These are phyloP conservation scores for Eunapius fragilis DNA, from an alignment of 37 sponge, comb jelly and placozoan species.

Conservation along the genomic window DNA sequence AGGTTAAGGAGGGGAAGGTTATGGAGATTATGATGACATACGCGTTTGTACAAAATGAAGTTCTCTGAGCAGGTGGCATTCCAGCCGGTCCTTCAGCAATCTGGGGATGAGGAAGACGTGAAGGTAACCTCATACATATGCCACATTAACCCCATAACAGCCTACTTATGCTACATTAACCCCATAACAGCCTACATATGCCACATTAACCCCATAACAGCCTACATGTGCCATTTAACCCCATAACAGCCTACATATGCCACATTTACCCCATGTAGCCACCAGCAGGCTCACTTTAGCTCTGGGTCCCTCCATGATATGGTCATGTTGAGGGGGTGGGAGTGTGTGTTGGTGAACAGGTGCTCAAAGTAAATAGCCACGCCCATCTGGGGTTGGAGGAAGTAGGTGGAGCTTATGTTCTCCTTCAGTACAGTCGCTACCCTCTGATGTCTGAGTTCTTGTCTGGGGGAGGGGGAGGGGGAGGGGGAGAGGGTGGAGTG, in stretches of 20 bases:
- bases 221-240: background rate
- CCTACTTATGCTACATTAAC: background rate
- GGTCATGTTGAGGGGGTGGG: constrained; percentile 19
- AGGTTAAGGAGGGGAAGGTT: background rate
- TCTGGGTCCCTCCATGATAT: constrained; percentile 34
- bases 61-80: constrained; percentile 24
- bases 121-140: background rate
- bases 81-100: constrained; percentile 19
- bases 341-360: constrained; percentile 30
- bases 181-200: background rate
- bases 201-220: background rate
- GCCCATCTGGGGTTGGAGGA: constrained; percentile 18
- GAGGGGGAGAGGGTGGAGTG: constrained; percentile 1
- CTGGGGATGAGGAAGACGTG: background rate
- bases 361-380: constrained; percentile 37
- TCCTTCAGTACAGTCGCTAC: constrained; percentile 21
- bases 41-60: constrained; percentile 13
- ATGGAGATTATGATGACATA: background rate
- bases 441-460: constrained; percentile 26
- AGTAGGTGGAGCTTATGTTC: constrained; percentile 14
- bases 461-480: background rate
- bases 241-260: background rate
- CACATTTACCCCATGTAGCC: background rate
- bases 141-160: too few species aligned
- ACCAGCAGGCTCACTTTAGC: constrained; percentile 15